A percentile compares a stretch with the other conserved stretches of the same genome.
Evolutionary conservation across 2,888 invertebrate species (phyloP).

Genomic region (Mythimna loreyi): DNA sequence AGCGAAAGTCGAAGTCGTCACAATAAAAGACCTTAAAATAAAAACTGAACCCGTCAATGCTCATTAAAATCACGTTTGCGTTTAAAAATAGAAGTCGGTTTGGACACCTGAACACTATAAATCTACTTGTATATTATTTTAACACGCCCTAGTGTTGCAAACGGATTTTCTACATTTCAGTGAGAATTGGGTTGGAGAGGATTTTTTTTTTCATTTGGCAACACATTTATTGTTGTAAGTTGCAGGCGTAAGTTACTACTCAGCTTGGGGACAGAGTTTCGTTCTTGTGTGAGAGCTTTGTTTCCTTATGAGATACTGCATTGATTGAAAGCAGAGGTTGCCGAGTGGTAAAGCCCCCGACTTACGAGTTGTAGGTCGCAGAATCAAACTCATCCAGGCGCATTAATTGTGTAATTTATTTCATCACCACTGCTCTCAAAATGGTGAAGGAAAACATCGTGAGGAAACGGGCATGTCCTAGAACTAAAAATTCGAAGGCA

Average conservation of each 20-base stretch:
- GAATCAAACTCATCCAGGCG: too few relatives aligned
- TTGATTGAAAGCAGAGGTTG: too few relatives aligned
- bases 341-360: too few relatives aligned
- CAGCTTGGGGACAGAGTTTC: background rate
- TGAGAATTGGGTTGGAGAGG: slow-evolving; percentile 10
- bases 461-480: too few relatives aligned
- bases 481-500: too few relatives aligned
- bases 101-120: slow-evolving; percentile 76
- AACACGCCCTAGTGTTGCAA: slow-evolving; percentile 61
- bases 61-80: slow-evolving; percentile 74
- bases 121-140: slow-evolving; percentile 70
- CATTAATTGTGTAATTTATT: too few relatives aligned
- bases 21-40: slow-evolving; percentile 64
- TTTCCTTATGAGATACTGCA: background rate
- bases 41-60: slow-evolving; percentile 66
- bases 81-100: slow-evolving; percentile 68
- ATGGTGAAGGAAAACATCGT: too few relatives aligned
- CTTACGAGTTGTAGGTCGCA: too few relatives aligned
- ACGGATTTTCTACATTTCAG: slow-evolving; percentile 54
- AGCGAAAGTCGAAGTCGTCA: slow-evolving; percentile 53
- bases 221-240: slow-evolving; percentile 14
- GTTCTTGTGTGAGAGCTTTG: background rate
- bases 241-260: background rate
- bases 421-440: too few relatives aligned
- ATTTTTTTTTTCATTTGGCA: slow-evolving; percentile 12